Evolutionary conservation across 1,140 invertebrate genomes (phyloP).

Genomic region (Drosophila virilis): DNA sequence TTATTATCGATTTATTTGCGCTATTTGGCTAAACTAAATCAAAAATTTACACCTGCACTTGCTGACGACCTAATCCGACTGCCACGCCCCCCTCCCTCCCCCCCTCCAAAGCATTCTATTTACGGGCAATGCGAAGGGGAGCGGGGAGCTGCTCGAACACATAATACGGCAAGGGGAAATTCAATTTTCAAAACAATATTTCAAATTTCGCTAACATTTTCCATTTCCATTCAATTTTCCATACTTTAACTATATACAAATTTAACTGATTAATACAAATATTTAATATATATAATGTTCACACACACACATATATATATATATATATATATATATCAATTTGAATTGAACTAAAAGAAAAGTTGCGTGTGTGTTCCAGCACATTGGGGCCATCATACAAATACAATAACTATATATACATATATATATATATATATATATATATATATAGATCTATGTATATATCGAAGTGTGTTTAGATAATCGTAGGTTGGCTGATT

Average conservation of each 20-base stretch:
- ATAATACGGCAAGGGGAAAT: conserved; percentile 38
- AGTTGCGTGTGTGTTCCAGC: conserved; percentile 36
- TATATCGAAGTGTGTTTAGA: conserved; percentile 35
- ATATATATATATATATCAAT: conserved; percentile 28
- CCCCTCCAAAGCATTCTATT: neutral
- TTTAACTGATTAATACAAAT: conserved; percentile 25
- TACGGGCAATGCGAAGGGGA: no score
- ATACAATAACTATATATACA: conserved; percentile 29
- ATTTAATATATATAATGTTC: neutral
- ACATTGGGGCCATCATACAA: conserved; percentile 5
- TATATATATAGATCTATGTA: conserved; percentile 35
- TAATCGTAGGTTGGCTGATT: conserved; percentile 37
- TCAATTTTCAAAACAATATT: conserved; percentile 14
- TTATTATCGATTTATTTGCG: conserved; percentile 54
- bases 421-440: conserved; percentile 25
- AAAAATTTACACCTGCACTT: conserved; percentile 37
- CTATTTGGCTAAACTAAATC: conserved; percentile 63
- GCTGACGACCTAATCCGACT: neutral
- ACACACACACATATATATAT: no score
- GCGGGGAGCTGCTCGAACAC: no score
- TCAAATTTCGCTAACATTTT: conserved; percentile 27
- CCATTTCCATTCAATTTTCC: neutral
- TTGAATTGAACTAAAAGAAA: conserved; percentile 75
- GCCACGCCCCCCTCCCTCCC: neutral
- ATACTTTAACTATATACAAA: conserved; percentile 32